Evolutionary conservation across 30 jellyfish, hydroid and myxozoan genomes (phyloP).

Genomic region (Pseudorhiza aurosa): DNA sequence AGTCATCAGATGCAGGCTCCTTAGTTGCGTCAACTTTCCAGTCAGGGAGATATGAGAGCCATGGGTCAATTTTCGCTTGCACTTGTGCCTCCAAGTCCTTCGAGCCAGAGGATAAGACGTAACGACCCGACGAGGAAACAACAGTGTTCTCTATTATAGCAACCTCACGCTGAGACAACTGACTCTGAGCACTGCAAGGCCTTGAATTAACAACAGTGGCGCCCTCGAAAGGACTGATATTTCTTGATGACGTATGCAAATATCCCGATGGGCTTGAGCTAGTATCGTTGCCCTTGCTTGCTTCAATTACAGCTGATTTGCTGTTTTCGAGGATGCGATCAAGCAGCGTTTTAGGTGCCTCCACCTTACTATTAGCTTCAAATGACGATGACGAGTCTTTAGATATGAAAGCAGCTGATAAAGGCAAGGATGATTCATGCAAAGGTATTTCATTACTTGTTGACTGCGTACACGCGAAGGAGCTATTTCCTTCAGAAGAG

Average conservation of each 20-base stretch:
- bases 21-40: slow-evolving; percentile 44
- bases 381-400: not conserved
- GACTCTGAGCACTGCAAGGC: slow-evolving; percentile 66
- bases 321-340: slow-evolving; percentile 34
- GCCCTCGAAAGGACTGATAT: not conserved
- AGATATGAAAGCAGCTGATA: not conserved
- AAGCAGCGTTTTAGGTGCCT: slow-evolving; percentile 16
- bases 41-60: slow-evolving; percentile 70
- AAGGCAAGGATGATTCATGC: not conserved
- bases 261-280: not conserved
- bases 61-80: slow-evolving; percentile 63
- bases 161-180: slow-evolving; percentile 64
- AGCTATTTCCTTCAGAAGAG: slow-evolving; percentile 10
- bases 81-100: slow-evolving; percentile 2
- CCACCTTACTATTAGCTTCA: not conserved
- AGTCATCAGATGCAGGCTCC: not conserved
- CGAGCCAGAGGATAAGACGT: slow-evolving; percentile 25
- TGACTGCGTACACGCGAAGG: not conserved
- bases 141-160: slow-evolving; percentile 55
- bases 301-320: not conserved
- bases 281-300: slow-evolving; percentile 7
- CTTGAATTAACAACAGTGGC: slow-evolving; percentile 5
- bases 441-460: not conserved
- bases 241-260: slow-evolving; percentile 10
- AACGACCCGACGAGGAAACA: slow-evolving; percentile 48